phyloP scores from a whole-genome alignment of 1,140 invertebrate species.

The Lordiphosa stackelbergi region DNA sequence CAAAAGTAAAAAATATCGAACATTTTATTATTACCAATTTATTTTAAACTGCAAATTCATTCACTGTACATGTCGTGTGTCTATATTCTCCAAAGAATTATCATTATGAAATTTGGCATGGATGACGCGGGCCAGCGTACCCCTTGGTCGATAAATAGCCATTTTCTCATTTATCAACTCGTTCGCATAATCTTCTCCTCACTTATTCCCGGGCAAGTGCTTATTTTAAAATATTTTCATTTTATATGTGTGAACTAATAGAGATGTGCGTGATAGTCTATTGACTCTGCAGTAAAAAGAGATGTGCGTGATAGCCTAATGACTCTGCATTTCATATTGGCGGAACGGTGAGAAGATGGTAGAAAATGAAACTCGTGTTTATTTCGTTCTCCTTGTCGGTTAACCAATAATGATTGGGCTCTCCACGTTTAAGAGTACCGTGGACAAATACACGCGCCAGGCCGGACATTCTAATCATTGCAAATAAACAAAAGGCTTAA shows the following conservation, averaged over 20 bases:
- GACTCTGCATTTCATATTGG: too few species aligned
- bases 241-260: too few species aligned
- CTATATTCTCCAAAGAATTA: conserved; percentile 80
- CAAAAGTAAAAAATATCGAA: not conserved
- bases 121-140: conserved; percentile 81
- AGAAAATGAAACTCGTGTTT: too few species aligned
- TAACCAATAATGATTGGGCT: conserved; percentile 90
- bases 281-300: too few species aligned
- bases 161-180: conserved; percentile 1
- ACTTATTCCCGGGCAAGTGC: conserved; percentile 9
- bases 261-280: too few species aligned
- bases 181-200: not conserved
- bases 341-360: too few species aligned
- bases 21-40: not conserved
- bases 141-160: conserved; percentile 78
- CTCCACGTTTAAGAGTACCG: conserved; percentile 90
- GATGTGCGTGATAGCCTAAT: too few species aligned
- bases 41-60: not conserved
- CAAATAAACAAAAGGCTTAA: not conserved
- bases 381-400: conserved; percentile 81
- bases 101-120: conserved; percentile 83
- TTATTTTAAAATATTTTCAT: too few species aligned
- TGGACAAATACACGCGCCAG: conserved; percentile 89
- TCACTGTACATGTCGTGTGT: conserved; percentile 80
- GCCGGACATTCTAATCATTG: conserved; percentile 29